Evolutionary conservation across 2,888 invertebrate genomes (phyloP), one percentile per base, ranked within the genome.

Genomic region (Rhyacophila evoluta): DNA sequence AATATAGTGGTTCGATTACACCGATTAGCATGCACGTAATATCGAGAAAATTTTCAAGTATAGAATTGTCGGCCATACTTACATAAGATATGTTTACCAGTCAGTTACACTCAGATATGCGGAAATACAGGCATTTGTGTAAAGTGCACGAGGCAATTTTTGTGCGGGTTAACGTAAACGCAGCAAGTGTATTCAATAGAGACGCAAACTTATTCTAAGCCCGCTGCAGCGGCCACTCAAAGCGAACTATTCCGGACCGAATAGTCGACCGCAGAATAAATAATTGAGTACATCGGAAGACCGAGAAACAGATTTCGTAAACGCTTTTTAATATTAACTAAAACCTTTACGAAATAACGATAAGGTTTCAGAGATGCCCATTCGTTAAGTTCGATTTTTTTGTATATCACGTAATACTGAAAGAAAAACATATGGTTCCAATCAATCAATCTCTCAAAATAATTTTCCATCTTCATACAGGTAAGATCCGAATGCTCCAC

Each of bases 181-280:
- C 55, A 55, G 55, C 55, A 55, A 55, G 55, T 55, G 55, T 10
- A 55, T 55, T 55, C 15, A 55, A 55, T 55, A 55, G 55, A 55
- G 55, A 55, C 10, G 25, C 55, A 19, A 55, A 55, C 15, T n/a
- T 55, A 19, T 19, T 55, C 55, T 55, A 55, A 19, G 55, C 5
- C 19, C 55, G 15, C 3, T 8, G 55, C 25, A 25, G 55, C 25
- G 55, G 25, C 6, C 55, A 55, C 10, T 55, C 55, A 19, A 55
- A 55, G 55, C 10, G 19, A 55, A 15, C 55, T 15, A 1, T 19
- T 10, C 15, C 19, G 10, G 25, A n/a, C 55, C 55, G 8, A 19
- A 55, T 55, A 10, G 55, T 19, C 19, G 19, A 19, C 55, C 55
- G 55, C 19, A 10, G 1, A 55, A 55, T 55, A 55, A 25, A 55